A percentile compares a stretch with the other conserved stretches of the same genome.
phyloP scores from a whole-genome alignment of 2,888 invertebrate genomes.

The Strigamia maritima region DNA sequence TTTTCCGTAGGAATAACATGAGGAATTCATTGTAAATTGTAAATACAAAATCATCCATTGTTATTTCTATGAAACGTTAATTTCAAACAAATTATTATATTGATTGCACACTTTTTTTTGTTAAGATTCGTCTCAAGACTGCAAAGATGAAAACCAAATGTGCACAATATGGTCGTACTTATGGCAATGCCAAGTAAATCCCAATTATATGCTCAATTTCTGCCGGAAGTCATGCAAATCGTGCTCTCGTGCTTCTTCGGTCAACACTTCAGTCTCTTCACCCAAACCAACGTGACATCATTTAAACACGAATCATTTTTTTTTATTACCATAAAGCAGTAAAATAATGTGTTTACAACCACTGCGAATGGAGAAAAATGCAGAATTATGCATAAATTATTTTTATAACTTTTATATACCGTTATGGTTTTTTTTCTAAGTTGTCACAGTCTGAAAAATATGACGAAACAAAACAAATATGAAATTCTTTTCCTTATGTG shows the following conservation, averaged over 20 bases:
- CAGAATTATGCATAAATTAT: not conserved
- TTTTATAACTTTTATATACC: not conserved
- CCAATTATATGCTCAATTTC: constrained; percentile 47
- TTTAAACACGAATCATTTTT: not conserved
- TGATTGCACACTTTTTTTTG: constrained; percentile 27
- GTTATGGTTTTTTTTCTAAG: not conserved
- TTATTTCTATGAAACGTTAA: too few relatives aligned
- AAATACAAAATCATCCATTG: too few relatives aligned
- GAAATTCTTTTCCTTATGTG: not conserved
- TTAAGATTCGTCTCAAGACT: not conserved
- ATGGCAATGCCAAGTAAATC: constrained; percentile 47
- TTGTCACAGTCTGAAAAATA: not conserved
- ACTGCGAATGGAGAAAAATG: not conserved
- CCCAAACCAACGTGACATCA: not conserved
- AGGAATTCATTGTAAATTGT: too few relatives aligned
- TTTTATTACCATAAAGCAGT: too few relatives aligned
- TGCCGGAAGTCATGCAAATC: constrained; percentile 45
- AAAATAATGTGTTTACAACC: too few relatives aligned
- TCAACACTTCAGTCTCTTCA: not conserved
- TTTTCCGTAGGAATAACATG: too few relatives aligned
- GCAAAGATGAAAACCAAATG: constrained; percentile 18
- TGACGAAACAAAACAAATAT: not conserved
- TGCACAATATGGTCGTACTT: constrained; percentile 46
- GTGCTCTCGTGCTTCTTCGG: constrained; percentile 5
- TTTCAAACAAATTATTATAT: too few relatives aligned